Evolutionary conservation across 2,888 invertebrate genomes (phyloP), one percentile per base, ranked within the genome.

Genomic region (Drosophila dives): DNA sequence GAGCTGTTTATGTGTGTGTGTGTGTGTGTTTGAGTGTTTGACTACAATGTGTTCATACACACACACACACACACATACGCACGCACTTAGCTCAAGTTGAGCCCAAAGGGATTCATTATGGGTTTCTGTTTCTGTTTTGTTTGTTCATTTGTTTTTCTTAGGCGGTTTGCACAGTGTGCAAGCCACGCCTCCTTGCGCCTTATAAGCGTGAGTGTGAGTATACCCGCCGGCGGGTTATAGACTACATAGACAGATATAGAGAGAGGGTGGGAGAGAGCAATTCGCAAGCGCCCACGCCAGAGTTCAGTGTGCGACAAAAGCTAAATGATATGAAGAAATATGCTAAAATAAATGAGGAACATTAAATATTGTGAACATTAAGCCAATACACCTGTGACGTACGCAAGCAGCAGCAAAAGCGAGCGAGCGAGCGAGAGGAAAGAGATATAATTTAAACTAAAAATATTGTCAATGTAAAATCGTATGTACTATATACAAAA

Each of bases 191-290:
- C 26, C 26, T 53, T 38, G 49, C 69, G 70, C 66, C 64, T 20
- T 26, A 61, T 64, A 69, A 64, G 83, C 76, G 74, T 67, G 11
- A 32, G 55, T 45, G 64, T 63, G 76, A 70, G 64, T 67, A 75
- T 55, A 87, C 90, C 90, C 86, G 90, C 87, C 87, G 90, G 89
- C 90, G 90, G 87, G 87, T 87, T 71, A 83, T 71, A 86, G 67
- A 59, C 80, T 64, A 68, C 38, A 55, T 48, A 63, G 17, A 62
- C 12, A 20, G n/a, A 33, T 15, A 36, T 20, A n/a, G 32, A 59
- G 7, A 26, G 12, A 64, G n/a, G 26, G 8, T n/a, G 54, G 12
- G 36, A 7, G 38, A 53, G 51, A 26, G 34, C 23, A n/a, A 29
- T 50, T 45, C 61, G 29, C n/a, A 23, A 48, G 65, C 20, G 50